Evolutionary conservation across 1,140 invertebrate genomes (phyloP), one percentile per base, ranked within the genome.

Genomic region (Penaeus chinensis): DNA sequence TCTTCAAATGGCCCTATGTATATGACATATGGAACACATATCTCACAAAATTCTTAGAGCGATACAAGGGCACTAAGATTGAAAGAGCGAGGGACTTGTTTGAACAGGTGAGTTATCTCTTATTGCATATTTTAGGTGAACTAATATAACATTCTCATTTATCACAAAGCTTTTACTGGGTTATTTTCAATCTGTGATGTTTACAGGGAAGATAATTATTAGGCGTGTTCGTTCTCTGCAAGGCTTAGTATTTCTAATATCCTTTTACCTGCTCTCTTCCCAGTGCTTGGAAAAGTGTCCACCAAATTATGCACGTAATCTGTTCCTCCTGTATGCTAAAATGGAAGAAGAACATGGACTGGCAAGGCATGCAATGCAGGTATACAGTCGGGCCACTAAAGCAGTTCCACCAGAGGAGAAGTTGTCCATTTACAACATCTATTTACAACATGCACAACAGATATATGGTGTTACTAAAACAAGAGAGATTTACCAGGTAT

Each of bases 21-120:
- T 99, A 96, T 93, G 99, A 99, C 91, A 98, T 99, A 91, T 99
- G 99, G 99, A 99, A 99, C 92, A 98, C 97, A 2, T 99, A 99
- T 93, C 93, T 99, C 27, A 97, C 96, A 5, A 99, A 99, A 93
- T 99, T 99, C 93, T 95, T 99, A 78, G 95, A 96, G 88, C 94
- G 99, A 90, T 99, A 99, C 93, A 97, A 96, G 42, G 99, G 99
- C 3, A 95, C 95, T 8, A 99, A 99, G 93, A 93, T 99, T 78
- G 99, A 99, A 93, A 94, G 99, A 92, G 96, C 98, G 0, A 94
- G 99, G 91, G 99, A 99, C 94, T 94, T 99, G 66, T 99, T 99
- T 94, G 99, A 99, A 92, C 99, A 90, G 87, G 89, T 90, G 47
- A 85, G 87, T 3, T 18, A n/a, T 32, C 71, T 74, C 42, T 74